Percentiles rank a stretch among this genome's conserved stretches.
Evolutionary conservation across 1,140 invertebrate species (phyloP).

Genomic region (Rhagoletis pomonella): DNA sequence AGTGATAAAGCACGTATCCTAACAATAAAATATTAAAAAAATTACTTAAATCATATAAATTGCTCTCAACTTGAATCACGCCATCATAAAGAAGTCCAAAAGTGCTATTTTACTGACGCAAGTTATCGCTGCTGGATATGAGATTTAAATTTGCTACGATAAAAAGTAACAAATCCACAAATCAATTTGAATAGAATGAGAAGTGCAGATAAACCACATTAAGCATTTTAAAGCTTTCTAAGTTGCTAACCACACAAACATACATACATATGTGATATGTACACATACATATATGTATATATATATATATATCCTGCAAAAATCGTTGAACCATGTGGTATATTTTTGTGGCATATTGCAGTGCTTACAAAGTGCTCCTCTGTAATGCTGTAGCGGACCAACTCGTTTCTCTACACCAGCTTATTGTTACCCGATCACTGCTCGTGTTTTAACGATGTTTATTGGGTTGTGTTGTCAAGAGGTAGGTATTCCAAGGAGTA

Average conservation of each 20-base stretch:
- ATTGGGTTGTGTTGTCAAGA: no score
- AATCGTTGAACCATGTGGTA: no score
- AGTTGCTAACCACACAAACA: neutral
- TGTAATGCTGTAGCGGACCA: neutral
- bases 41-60: neutral
- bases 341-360: no score
- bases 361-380: neutral
- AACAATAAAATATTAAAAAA: neutral
- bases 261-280: neutral
- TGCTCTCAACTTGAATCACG: neutral
- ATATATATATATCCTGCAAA: no score
- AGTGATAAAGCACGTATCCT: no score
- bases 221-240: neutral
- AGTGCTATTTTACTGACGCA: neutral
- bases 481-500: no score
- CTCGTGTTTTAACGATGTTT: no score
- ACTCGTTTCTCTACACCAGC: neutral
- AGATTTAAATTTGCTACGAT: neutral
- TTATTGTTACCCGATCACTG: no score
- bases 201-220: neutral
- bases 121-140: neutral
- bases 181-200: neutral
- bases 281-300: neutral
- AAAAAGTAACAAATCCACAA: neutral
- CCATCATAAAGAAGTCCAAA: neutral